Base-by-base conservation (phyloP, 2,113 vertebrate species). In the Pelodiscus sinensis region DNA sequence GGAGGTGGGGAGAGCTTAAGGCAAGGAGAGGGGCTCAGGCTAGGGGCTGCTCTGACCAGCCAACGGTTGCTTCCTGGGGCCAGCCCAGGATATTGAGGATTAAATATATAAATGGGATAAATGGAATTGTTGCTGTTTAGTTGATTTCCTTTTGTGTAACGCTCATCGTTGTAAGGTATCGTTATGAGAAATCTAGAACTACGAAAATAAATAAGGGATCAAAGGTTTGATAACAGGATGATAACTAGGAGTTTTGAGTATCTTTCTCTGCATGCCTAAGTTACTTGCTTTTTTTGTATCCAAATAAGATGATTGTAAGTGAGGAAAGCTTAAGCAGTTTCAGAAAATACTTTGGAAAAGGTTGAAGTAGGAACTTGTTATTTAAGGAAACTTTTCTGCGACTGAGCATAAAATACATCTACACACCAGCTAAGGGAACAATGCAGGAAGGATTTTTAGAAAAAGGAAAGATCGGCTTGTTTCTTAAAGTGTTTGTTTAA, bases 141-240 rank as follows among this genome's bases (percentile, higher is more conserved):
- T n/a, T 54, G 27, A 52, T 54, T 12, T 80, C 55, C 9, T 81
- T 81, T 81, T n/a, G 80, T 55, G 16, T 38, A 81, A 51, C 14
- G n/a, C 18, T n/a, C 31, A 19, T 71, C n/a, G 3, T 71, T 35
- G 18, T 71, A n/a, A 35, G 9, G 19, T 35, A 9, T 35, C 35
- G 9, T 73, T 8, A 14, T 35, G 8, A 85, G 35, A 50, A 68
- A 87, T 88, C 21, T 35, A 50, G 29, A 85, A n/a, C 12, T 54
- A 29, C n/a, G 35, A 85, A 54, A 9, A 2, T 0, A 0, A 9
- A 21, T 75, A 25, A 25, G 22, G 19, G 22, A 19, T 77, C 44
- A 44, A 78, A 80, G 27, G 50, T 2, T 0, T 86, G 1, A 54
- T 82, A 71, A 29, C 9, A 8, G 19, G 9, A 31, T 16, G 8